Percentiles rank a stretch among this genome's conserved stretches.
Evolutionary conservation across 2,888 invertebrate genomes (phyloP).

Genomic region (Syrphus vitripennis): DNA sequence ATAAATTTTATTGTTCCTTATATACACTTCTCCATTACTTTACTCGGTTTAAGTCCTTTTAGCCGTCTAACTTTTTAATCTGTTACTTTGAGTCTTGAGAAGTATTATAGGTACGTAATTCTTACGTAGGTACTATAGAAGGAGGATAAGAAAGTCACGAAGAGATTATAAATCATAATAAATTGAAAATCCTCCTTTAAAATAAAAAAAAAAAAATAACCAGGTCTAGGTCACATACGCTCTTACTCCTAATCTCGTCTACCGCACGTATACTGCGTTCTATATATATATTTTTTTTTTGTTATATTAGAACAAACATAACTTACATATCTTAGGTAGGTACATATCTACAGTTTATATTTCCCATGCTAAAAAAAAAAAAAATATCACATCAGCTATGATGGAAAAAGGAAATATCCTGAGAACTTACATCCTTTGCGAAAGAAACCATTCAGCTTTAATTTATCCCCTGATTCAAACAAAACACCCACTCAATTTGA

Average conservation of each 20-base stretch:
- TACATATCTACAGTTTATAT: not conserved
- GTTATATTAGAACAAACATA: not conserved
- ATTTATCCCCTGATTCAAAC: conserved; percentile 23
- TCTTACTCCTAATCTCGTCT: conserved; percentile 21
- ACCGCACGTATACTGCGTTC: conserved; percentile 15
- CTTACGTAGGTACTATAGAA: not conserved
- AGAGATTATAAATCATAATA: conserved; percentile 61
- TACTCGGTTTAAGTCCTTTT: not conserved
- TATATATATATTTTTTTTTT: not conserved
- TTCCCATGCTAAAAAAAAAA: not conserved
- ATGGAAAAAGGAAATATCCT: conserved; percentile 22
- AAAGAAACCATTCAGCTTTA: conserved; percentile 44
- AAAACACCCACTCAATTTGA: conserved; percentile 23
- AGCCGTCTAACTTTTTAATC: conserved; percentile 37
- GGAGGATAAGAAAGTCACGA: conserved; percentile 47
- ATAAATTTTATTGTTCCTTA: not conserved
- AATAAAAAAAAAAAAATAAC: not conserved
- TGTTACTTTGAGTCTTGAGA: conserved; percentile 11
- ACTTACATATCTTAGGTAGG: not conserved
- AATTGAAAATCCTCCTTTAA: conserved; percentile 23
- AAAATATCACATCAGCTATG: not conserved
- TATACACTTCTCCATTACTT: not conserved
- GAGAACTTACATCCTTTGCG: conserved; percentile 30
- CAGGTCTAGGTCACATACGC: conserved; percentile 64
- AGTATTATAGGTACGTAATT: not conserved